These are phyloP conservation scores for Enteromius mattozi DNA, from an alignment of 2,797 vertebrate species.

Conservation along the genomic window DNA sequence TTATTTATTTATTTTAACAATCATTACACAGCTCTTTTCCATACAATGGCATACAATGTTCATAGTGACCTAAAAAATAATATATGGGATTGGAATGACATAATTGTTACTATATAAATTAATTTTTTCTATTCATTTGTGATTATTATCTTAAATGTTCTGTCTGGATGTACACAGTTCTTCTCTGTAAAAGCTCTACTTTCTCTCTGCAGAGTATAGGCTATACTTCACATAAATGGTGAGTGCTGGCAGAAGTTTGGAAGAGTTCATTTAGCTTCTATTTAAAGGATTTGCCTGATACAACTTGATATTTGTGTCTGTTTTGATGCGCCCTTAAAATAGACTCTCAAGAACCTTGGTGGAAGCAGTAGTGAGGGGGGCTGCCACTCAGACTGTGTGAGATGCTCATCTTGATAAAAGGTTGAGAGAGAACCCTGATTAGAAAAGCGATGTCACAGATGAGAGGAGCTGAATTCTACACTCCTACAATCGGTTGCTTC, in stretches of 20 bases:
- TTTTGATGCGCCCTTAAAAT: neutral
- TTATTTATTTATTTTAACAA: neutral
- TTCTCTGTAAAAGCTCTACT: no score
- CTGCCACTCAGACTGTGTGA: slow-evolving; percentile 14
- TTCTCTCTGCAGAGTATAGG: neutral
- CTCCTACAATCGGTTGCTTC: slow-evolving; percentile 1
- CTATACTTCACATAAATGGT: neutral
- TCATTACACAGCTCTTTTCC: neutral
- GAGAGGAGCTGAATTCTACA: slow-evolving; percentile 22
- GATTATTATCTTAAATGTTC: neutral
- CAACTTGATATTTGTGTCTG: neutral
- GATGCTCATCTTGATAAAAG: slow-evolving; percentile 36
- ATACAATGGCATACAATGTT: neutral
- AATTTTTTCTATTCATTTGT: neutral
- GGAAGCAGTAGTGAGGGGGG: neutral
- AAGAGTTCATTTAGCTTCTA: neutral
- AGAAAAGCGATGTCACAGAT: slow-evolving; percentile 11
- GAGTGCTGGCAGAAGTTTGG: neutral
- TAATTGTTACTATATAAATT: neutral
- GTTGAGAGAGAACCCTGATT: slow-evolving; percentile 27
- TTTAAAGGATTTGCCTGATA: slow-evolving; percentile 3
- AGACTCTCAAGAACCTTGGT: neutral
- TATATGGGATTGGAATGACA: neutral
- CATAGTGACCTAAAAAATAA: neutral
- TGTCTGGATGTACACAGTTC: neutral